These are phyloP conservation scores for Rhaphigaster nebulosa DNA, from an alignment of 2,888 invertebrate species.

Conservation along the genomic window DNA sequence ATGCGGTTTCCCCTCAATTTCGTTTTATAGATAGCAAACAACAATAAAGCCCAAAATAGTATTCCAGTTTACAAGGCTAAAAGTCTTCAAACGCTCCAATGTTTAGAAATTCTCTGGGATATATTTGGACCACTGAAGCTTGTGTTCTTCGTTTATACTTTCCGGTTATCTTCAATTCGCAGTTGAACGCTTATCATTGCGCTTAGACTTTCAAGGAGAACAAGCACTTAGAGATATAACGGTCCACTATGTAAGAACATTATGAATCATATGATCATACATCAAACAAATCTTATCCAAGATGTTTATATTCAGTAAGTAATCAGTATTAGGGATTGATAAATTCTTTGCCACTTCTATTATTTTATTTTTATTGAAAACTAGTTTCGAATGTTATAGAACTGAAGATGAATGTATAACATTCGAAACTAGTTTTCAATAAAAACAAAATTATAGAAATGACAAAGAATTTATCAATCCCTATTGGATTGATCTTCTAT, in stretches of 20 bases:
- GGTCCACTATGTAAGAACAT: not conserved
- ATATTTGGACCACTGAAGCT: constrained; percentile 1
- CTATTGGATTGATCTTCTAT: too few relatives aligned
- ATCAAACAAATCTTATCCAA: not conserved
- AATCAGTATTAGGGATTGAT: too few relatives aligned
- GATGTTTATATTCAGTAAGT: too few relatives aligned
- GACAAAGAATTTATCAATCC: too few relatives aligned
- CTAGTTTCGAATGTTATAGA: too few relatives aligned
- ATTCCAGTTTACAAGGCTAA: constrained; percentile 6
- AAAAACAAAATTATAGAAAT: too few relatives aligned
- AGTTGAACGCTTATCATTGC: not conserved
- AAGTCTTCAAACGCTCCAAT: constrained; percentile 7
- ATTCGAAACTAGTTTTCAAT: too few relatives aligned
- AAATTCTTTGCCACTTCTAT: too few relatives aligned
- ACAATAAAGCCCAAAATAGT: constrained; percentile 17
- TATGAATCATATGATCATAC: not conserved
- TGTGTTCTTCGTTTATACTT: not conserved
- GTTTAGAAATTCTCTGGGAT: not conserved
- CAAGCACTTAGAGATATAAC: not conserved
- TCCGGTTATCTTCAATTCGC: not conserved
- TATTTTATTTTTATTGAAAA: too few relatives aligned
- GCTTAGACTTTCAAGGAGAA: not conserved
- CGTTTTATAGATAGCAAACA: not conserved
- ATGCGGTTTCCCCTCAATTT: not conserved
- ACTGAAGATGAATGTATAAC: too few relatives aligned